Percentiles rank a stretch among this genome's conserved stretches.
phyloP scores from a whole-genome alignment of 2,797 vertebrate species.

The Danio tinwini region DNA sequence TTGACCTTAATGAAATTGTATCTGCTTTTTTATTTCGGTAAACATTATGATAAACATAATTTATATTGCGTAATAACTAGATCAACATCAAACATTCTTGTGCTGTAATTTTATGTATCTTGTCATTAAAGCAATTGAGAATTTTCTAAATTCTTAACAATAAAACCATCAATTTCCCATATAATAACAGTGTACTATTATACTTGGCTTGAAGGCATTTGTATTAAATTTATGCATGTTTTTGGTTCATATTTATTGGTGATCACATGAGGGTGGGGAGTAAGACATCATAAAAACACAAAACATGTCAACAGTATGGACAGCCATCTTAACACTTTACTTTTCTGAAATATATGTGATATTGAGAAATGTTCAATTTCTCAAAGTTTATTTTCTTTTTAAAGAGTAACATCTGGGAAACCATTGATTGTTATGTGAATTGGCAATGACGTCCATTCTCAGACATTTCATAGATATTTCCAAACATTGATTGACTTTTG shows the following conservation, averaged over 20 bases:
- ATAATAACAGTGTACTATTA: background rate
- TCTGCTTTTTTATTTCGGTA: background rate
- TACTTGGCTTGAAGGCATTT: background rate
- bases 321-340: background rate
- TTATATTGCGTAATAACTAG: background rate
- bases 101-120: too few species aligned
- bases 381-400: background rate
- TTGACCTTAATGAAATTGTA: background rate
- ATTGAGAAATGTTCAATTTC: background rate
- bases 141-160: background rate
- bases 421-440: background rate
- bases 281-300: background rate
- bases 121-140: background rate
- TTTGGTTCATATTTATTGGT: background rate
- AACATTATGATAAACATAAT: background rate
- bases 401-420: background rate
- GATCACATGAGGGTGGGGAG: background rate
- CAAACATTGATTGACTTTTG: conserved; percentile 67
- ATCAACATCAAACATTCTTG: background rate
- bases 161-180: background rate
- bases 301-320: background rate
- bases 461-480: conserved; percentile 69
- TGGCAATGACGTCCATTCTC: background rate
- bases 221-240: background rate
- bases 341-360: background rate